phyloP scores from a whole-genome alignment of 2,113 vertebrate genomes.

The Gulo gulo region DNA sequence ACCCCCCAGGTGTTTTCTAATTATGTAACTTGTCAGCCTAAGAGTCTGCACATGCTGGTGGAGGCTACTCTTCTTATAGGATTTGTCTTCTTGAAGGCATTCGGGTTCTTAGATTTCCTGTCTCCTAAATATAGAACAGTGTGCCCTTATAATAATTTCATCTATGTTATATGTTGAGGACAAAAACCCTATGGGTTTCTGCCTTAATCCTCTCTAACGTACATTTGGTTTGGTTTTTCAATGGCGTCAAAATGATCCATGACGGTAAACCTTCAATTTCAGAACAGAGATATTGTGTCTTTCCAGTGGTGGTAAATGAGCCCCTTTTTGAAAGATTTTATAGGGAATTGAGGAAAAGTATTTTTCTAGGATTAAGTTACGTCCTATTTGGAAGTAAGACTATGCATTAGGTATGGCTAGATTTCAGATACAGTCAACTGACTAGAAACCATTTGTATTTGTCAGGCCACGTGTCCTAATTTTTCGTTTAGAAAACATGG shows the following conservation, averaged over 20 bases:
- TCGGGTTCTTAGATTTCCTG: constrained; percentile 67
- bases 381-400: constrained; percentile 20
- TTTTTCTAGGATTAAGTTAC: constrained; percentile 31
- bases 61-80: constrained; percentile 54
- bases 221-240: constrained; percentile 32
- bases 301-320: background rate
- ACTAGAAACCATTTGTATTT: background rate
- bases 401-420: background rate
- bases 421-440: background rate
- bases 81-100: constrained; percentile 70
- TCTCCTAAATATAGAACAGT: constrained; percentile 69
- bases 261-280: background rate
- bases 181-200: background rate
- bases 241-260: background rate
- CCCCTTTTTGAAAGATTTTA: background rate
- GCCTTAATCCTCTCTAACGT: constrained; percentile 22
- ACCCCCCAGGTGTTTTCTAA: constrained; percentile 45
- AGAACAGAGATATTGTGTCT: background rate
- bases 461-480: background rate
- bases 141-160: background rate
- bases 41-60: constrained; percentile 53
- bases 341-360: background rate
- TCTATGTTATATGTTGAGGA: constrained; percentile 39
- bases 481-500: background rate
- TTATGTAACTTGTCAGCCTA: constrained; percentile 55